These are phyloP conservation scores for Sphaerophoria taeniata DNA, from an alignment of 2,888 invertebrate genomes.

Conservation along the genomic window DNA sequence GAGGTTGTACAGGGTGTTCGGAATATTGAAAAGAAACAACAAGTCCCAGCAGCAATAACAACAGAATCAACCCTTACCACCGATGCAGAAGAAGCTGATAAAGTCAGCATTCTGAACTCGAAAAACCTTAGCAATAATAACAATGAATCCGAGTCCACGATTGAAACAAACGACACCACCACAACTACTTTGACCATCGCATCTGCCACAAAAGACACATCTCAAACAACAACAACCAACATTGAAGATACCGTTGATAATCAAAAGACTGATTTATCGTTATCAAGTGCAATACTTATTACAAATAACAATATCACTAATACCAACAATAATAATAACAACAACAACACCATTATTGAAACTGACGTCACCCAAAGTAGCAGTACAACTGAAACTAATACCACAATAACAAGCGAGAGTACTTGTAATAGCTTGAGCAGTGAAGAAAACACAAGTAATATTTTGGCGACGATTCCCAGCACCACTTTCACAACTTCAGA, in stretches of 20 bases:
- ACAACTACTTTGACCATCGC: slow-evolving; percentile 72
- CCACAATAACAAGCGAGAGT: slow-evolving; percentile 56
- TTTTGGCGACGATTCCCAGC: slow-evolving; percentile 67
- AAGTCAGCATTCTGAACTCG: slow-evolving; percentile 79
- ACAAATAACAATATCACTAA: slow-evolving; percentile 65
- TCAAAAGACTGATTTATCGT: slow-evolving; percentile 82
- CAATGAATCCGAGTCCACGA: slow-evolving; percentile 67
- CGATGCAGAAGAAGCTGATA: slow-evolving; percentile 75
- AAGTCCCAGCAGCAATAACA: slow-evolving; percentile 39
- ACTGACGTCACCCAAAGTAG: slow-evolving; percentile 78
- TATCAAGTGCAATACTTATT: slow-evolving; percentile 78
- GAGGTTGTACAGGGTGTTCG: slow-evolving; percentile 84
- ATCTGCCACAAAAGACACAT: slow-evolving; percentile 60
- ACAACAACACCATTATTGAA: slow-evolving; percentile 68
- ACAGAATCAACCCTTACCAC: slow-evolving; percentile 62
- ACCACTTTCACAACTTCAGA: slow-evolving; percentile 75
- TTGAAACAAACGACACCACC: slow-evolving; percentile 57
- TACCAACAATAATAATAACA: slow-evolving; percentile 46
- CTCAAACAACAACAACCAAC: slow-evolving; percentile 34
- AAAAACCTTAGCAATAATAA: slow-evolving; percentile 80
- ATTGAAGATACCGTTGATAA: slow-evolving; percentile 78
- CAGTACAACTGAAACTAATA: slow-evolving; percentile 66
- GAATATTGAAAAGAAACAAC: slow-evolving; percentile 82
- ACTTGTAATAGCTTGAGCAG: slow-evolving; percentile 42
- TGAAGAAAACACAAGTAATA: slow-evolving; percentile 42